Evolutionary conservation across 2,888 invertebrate genomes (phyloP).

Genomic region (Aphodius granarius): DNA sequence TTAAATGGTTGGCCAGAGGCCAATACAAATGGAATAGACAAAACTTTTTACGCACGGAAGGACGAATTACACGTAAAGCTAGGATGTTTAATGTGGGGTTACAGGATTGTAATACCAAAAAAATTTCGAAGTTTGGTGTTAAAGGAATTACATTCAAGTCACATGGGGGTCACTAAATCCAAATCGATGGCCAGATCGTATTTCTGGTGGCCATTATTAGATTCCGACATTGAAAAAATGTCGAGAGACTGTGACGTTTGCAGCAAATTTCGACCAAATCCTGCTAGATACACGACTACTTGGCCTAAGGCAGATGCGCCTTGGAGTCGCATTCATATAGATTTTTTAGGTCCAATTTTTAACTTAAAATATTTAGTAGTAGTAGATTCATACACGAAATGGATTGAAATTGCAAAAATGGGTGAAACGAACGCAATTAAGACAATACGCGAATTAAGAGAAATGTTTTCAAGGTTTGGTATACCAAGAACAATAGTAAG

Average conservation of each 20-base stretch:
- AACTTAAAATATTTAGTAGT: constrained; percentile 10
- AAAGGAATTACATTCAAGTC: neutral
- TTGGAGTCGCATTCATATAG: constrained; percentile 3
- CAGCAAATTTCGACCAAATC: neutral
- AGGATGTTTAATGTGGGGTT: no score
- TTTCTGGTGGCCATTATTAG: constrained; percentile 2
- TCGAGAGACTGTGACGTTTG: neutral
- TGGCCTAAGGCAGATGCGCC: constrained; percentile 1
- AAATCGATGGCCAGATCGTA: constrained; percentile 4
- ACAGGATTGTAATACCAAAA: neutral
- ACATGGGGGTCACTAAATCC: neutral
- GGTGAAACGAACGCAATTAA: neutral
- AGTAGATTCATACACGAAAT: constrained; percentile 7
- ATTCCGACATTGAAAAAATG: neutral
- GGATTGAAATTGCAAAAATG: constrained; percentile 10
- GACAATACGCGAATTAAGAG: constrained; percentile 2
- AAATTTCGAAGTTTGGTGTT: neutral
- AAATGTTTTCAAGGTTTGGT: constrained; percentile 9
- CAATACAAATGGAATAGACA: no score
- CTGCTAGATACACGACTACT: neutral
- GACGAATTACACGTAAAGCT: no score
- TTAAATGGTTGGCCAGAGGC: no score
- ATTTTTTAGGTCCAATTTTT: constrained; percentile 12
- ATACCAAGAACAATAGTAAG: constrained; percentile 3
- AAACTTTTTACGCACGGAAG: no score